phyloP scores from a whole-genome alignment of 92 coral and sea anemone genomes.

The Virgularia gustaviana region DNA sequence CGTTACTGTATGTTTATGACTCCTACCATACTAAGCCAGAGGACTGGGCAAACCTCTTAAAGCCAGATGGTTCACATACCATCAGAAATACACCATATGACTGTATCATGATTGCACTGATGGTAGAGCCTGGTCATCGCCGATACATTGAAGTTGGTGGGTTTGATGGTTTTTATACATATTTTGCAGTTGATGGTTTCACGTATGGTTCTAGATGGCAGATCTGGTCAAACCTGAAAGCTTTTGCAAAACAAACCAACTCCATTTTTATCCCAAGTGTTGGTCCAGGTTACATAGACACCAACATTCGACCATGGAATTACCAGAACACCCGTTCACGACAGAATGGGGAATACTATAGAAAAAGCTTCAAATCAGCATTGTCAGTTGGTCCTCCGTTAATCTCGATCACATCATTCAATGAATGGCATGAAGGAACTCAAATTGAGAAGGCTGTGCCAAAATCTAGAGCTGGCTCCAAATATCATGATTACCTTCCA shows the following conservation, averaged over 20 bases:
- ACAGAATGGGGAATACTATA: conserved; percentile 73
- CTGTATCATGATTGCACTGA: conserved; percentile 79
- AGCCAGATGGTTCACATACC: conserved; percentile 69
- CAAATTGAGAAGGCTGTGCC: conserved; percentile 93
- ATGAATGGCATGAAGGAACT: conserved; percentile 99
- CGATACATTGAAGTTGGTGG: conserved; percentile 71
- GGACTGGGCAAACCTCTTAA: conserved; percentile 78
- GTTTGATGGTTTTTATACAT: conserved; percentile 94
- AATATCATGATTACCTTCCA: conserved; percentile 69
- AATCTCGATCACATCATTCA: conserved; percentile 84
- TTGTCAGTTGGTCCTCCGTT: conserved; percentile 71
- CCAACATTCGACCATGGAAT: conserved; percentile 88
- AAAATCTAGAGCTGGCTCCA: conserved; percentile 60
- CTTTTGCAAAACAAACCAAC: conserved; percentile 69
- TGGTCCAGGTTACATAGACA: conserved; percentile 94
- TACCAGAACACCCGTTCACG: conserved; percentile 65
- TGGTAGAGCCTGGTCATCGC: conserved; percentile 75
- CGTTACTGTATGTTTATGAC: conserved; percentile 82
- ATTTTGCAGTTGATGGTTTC: conserved; percentile 86
- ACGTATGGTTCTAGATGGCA: conserved; percentile 89
- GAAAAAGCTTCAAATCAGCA: conserved; percentile 83
- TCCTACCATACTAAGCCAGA: conserved; percentile 79
- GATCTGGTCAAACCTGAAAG: conserved; percentile 68
- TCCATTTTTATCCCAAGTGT: conserved; percentile 89
- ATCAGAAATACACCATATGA: conserved; percentile 83